These are phyloP conservation scores for Cecidostiba fungosa DNA, from an alignment of 2,888 invertebrate genomes.

Conservation along the genomic window DNA sequence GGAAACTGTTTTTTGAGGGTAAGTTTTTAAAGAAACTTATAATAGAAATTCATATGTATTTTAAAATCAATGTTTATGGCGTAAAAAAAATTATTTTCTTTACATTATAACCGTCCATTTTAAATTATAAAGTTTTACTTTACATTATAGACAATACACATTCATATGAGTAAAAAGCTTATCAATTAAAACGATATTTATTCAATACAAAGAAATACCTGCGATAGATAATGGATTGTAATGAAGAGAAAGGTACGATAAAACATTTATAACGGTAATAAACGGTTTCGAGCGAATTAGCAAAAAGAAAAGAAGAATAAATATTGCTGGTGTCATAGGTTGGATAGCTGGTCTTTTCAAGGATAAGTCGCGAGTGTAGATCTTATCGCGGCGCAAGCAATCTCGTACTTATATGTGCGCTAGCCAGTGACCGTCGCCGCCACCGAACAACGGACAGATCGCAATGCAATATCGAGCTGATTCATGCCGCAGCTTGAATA, in stretches of 20 bases:
- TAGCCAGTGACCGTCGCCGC: neutral
- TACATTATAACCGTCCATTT: no score
- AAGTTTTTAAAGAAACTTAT: no score
- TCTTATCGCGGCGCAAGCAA: constrained; percentile 26
- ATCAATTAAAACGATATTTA: no score
- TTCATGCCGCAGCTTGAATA: constrained; percentile 5
- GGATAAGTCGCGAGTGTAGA: constrained; percentile 29
- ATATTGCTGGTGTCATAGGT: constrained; percentile 39
- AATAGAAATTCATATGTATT: no score
- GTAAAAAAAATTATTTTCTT: no score
- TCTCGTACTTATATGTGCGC: neutral
- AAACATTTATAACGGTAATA: neutral
- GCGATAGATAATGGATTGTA: neutral
- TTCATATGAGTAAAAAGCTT: neutral
- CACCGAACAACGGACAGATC: neutral
- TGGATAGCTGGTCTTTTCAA: constrained; percentile 43
- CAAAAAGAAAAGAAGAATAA: constrained; percentile 16
- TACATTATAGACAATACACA: neutral
- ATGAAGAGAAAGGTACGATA: constrained; percentile 11
- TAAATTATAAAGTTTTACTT: neutral
- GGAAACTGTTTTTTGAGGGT: no score
- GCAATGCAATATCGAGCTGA: constrained; percentile 40
- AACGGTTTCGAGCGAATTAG: constrained; percentile 8
- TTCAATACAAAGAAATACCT: neutral
- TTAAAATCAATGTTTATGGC: no score